Conservation (phyloP, 2,797 vertebrate genomes). For the Triplophysa bombifrons region DNA sequence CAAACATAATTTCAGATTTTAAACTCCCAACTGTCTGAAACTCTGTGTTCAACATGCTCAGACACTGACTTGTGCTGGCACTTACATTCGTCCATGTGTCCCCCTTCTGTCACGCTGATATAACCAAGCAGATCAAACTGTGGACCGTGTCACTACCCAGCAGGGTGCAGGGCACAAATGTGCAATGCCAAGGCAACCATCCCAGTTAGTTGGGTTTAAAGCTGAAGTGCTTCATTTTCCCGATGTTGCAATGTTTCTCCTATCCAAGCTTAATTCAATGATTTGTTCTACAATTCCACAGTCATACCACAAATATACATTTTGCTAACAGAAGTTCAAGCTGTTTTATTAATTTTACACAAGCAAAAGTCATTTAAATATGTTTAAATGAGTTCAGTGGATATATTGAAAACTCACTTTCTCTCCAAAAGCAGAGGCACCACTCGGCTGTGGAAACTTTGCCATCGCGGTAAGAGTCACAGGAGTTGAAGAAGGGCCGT, state of each 20-base stretch:
- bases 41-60: constrained; percentile 7
- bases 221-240: neutral
- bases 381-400: neutral
- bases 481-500: constrained; percentile 98
- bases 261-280: neutral
- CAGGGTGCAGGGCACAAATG: constrained; percentile 37
- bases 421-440: constrained; percentile 99
- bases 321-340: neutral
- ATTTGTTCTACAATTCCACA: neutral
- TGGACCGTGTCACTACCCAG: constrained; percentile 41
- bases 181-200: constrained; percentile 24
- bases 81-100: constrained; percentile 48
- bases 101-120: constrained; percentile 50
- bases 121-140: constrained; percentile 38
- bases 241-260: neutral
- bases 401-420: constrained; percentile 83
- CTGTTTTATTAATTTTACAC: neutral
- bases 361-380: neutral
- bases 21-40: constrained; percentile 14
- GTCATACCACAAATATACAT: neutral
- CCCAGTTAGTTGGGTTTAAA: neutral
- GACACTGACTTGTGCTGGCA: constrained; percentile 38
- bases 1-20: constrained; percentile 25
- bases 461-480: constrained; percentile 92
- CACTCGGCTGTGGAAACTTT: constrained; percentile 93